These are phyloP conservation scores for Trichonephila clavipes DNA, from an alignment of 1,140 invertebrate species.

Conservation along the genomic window DNA sequence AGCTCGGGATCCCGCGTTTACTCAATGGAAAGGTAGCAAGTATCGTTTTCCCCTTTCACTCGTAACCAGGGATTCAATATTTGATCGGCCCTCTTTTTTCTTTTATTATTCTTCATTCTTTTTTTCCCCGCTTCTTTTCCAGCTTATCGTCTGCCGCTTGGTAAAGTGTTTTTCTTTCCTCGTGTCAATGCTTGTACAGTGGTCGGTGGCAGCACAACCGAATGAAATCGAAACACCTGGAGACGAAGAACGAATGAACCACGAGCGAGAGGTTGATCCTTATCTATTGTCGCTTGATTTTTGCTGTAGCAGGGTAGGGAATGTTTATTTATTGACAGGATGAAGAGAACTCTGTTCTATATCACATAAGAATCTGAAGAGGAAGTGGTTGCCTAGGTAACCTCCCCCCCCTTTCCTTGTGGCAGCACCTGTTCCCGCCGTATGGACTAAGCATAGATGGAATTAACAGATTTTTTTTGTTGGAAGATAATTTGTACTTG, in stretches of 20 bases:
- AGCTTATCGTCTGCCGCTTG: neutral
- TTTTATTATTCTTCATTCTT: neutral
- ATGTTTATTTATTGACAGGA: slow-evolving; percentile 52
- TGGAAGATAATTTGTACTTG: neutral
- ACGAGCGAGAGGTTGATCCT: slow-evolving; percentile 10
- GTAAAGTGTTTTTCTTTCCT: slow-evolving; percentile 4
- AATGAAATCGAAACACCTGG: slow-evolving; percentile 63
- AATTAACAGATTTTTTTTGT: neutral
- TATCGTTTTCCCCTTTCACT: slow-evolving; percentile 38
- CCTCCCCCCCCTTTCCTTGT: neutral
- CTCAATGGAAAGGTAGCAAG: slow-evolving; percentile 14
- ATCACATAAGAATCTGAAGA: neutral
- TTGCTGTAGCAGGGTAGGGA: neutral
- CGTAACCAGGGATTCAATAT: slow-evolving; percentile 52
- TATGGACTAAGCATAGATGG: neutral
- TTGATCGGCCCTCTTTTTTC: neutral
- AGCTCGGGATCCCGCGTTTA: neutral
- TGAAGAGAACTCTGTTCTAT: neutral
- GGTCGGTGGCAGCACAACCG: slow-evolving; percentile 23
- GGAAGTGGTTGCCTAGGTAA: slow-evolving; percentile 19
- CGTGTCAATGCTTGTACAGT: slow-evolving; percentile 13
- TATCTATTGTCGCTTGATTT: slow-evolving; percentile 41
- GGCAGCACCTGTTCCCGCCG: slow-evolving; percentile 32
- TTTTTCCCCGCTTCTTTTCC: neutral
- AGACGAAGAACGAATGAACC: slow-evolving; percentile 37